Percentiles rank a stretch among this genome's conserved stretches.
Conservation (phyloP, 2,113 vertebrate genomes). For the Fulica atra region DNA sequence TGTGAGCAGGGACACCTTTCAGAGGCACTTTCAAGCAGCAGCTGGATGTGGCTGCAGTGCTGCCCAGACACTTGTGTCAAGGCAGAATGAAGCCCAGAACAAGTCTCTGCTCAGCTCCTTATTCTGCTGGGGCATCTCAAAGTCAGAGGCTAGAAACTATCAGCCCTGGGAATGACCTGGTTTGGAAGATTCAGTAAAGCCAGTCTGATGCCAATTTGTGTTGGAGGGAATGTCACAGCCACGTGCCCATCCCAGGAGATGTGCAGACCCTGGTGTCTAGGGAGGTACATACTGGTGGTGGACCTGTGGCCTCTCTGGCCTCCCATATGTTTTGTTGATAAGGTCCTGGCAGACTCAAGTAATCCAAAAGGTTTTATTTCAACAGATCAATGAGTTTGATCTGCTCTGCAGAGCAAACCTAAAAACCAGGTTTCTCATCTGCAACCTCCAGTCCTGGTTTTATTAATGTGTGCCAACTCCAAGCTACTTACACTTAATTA, state of each 20-base stretch:
- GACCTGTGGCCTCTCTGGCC: not conserved
- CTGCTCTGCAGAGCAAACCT: not conserved
- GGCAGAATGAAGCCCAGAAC: not conserved
- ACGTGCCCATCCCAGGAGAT: not conserved
- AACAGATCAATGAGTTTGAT: not conserved
- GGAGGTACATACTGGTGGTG: not conserved
- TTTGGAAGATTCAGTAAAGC: not conserved
- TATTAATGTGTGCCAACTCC: not conserved
- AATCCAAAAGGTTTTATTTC: not conserved
- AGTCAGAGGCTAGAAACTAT: not conserved
- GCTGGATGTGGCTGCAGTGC: not conserved
- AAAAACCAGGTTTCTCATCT: not conserved
- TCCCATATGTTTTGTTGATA: not conserved
- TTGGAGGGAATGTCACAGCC: fast-evolving
- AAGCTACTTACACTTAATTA: not conserved
- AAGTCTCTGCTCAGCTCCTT: not conserved
- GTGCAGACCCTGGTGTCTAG: not conserved
- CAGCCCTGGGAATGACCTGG: not conserved
- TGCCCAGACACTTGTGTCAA: not conserved
- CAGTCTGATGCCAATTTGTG: not conserved
- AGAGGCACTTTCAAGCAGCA: not conserved
- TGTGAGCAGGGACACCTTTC: not conserved
- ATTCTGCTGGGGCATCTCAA: not conserved
- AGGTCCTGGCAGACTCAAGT: not conserved
- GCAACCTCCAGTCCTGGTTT: not conserved